Evolutionary conservation across 1,140 invertebrate species (phyloP).

Genomic region (Drosophila ercepeae): DNA sequence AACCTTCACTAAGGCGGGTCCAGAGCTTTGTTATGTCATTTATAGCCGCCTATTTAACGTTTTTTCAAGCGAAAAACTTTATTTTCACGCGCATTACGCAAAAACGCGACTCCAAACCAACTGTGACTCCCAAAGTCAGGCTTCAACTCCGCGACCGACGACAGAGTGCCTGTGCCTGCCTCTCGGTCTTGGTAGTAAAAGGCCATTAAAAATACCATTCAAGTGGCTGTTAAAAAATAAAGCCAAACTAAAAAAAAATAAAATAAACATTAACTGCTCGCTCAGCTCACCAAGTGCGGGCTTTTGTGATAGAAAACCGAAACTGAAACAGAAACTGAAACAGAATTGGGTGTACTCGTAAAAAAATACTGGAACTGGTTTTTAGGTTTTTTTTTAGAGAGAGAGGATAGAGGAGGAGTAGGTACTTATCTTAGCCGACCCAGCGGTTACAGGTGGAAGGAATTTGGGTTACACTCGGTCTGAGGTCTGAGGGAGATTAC

Average conservation of each 20-base stretch:
- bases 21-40: constrained; percentile 58
- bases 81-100: constrained; percentile 78
- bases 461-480: constrained; percentile 21
- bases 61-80: constrained; percentile 79
- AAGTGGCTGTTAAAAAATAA: constrained; percentile 75
- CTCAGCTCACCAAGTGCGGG: constrained; percentile 64
- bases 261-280: constrained; percentile 65
- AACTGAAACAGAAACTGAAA: constrained; percentile 18
- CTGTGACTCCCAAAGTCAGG: constrained; percentile 43
- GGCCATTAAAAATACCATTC: constrained; percentile 72
- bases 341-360: constrained; percentile 36
- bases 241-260: constrained; percentile 68
- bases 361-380: constrained; percentile 43
- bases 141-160: background rate
- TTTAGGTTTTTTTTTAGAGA: background rate
- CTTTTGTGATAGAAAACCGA: constrained; percentile 43
- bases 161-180: constrained; percentile 23
- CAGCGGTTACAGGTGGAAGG: constrained; percentile 24
- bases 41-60: constrained; percentile 70
- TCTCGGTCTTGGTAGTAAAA: constrained; percentile 42
- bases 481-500: background rate
- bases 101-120: constrained; percentile 23
- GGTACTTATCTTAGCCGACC: constrained; percentile 29
- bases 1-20: constrained; percentile 3
- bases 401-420: background rate